Evolutionary conservation across 2,888 invertebrate species (phyloP), one percentile per base, ranked within the genome.

Genomic region (Spisula solida): DNA sequence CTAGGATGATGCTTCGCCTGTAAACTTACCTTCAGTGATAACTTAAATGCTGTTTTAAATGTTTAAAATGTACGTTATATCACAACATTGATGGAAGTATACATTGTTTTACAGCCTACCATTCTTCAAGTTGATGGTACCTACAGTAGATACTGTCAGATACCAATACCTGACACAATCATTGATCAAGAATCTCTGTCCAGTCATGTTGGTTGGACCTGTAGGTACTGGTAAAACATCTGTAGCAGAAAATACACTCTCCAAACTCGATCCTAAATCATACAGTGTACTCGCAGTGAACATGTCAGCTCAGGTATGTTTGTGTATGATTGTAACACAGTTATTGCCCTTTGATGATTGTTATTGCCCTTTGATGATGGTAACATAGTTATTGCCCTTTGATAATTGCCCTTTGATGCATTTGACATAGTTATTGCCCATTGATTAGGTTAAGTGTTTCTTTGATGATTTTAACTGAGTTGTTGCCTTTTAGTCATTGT

Each of bases 181-280:
- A 12, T 97, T 98, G 90, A 96, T 98, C 86, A 96, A 96, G 56
- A 97, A 97, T 10, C 98, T 98, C 0, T 97, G 97, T 95, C 98
- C 98, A 0, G 98, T 98, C 6, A 97, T 99, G 93, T 96, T 99
- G 66, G 98, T 98, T 0, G 99, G 99, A 0, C 98, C 98, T 51
- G 98, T 98, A 0, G 99, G 99, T n/a, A 98, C 98, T 0, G 97
- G 97, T n/a, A 97, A 99, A 97, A 98, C 98, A 0, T 98, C 98
- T 18, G 98, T 98, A 20, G 98, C 98, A 0, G 97, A 98, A 91
- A 98, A 97, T 90, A 98, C 98, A 0, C 96, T 98, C 12, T 97
- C 97, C 41, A 96, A 97, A 55, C 96, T 98, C 60, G 97, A 98
- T 94, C 93, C 97, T 0, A 95, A 95, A 6, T 97, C 97, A 87